Evolutionary conservation across 2,797 vertebrate genomes (phyloP).

Genomic region (Epinephelus malabaricus): DNA sequence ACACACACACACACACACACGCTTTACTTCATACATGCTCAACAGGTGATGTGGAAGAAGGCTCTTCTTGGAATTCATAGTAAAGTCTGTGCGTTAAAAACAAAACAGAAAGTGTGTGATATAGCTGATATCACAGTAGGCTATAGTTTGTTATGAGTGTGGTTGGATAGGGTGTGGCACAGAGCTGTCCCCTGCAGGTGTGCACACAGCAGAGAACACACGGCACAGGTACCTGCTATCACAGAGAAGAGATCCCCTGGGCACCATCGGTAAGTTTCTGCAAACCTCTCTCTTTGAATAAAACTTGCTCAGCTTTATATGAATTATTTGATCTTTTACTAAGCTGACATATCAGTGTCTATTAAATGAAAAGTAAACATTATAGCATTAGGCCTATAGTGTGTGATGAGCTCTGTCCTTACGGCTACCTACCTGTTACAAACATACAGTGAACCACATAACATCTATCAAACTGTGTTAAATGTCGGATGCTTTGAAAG

Average conservation of each 20-base stretch:
- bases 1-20: background rate
- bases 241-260: background rate
- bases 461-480: too few species aligned
- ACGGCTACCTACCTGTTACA: too few species aligned
- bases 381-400: too few species aligned
- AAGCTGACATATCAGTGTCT: too few species aligned
- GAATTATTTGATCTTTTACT: too few species aligned
- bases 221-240: background rate
- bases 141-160: background rate
- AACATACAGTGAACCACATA: too few species aligned
- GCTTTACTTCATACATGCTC: background rate
- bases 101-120: background rate
- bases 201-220: conserved; percentile 2
- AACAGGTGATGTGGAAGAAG: background rate
- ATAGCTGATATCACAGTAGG: background rate
- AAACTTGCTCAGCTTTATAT: too few species aligned
- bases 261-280: conserved; percentile 26
- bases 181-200: conserved; percentile 15
- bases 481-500: too few species aligned
- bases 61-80: background rate
- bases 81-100: background rate
- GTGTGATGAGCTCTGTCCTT: too few species aligned
- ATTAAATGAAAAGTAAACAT: too few species aligned
- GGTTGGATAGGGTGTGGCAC: conserved; percentile 20
- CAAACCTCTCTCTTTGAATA: too few species aligned